These are phyloP conservation scores for Neopipo cinnamomea DNA, from an alignment of 2,113 vertebrate genomes.

Conservation along the genomic window DNA sequence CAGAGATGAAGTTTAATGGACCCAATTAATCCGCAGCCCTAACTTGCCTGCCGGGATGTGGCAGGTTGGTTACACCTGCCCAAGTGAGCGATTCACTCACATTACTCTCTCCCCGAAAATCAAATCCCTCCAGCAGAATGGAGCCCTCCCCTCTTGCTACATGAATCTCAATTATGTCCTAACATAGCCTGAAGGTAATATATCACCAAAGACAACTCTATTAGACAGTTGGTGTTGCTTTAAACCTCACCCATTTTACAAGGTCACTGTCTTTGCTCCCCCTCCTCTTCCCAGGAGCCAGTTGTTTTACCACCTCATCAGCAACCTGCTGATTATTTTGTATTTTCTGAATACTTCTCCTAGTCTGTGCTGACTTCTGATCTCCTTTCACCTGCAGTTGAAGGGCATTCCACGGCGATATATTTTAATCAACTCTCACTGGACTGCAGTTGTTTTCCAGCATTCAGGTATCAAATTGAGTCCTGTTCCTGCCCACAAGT, in stretches of 20 bases:
- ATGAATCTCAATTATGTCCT: slow-evolving; percentile 16
- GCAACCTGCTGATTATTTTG: background rate
- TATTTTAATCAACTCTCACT: background rate
- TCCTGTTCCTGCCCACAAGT: background rate
- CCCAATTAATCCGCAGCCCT: background rate
- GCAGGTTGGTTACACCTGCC: background rate
- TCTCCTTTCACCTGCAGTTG: background rate
- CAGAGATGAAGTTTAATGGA: background rate
- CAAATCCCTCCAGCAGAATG: background rate
- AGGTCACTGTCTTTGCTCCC: background rate
- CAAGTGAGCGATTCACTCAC: background rate
- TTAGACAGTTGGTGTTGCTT: background rate
- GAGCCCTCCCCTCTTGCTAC: background rate
- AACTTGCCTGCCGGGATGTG: background rate
- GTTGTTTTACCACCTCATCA: background rate
- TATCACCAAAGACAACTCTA: background rate
- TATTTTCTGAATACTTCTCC: background rate
- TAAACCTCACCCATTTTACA: background rate
- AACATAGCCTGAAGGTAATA: background rate
- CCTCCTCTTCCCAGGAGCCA: background rate
- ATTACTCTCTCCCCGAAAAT: background rate
- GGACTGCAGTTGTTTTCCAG: background rate
- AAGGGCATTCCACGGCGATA: background rate
- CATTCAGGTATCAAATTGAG: background rate
- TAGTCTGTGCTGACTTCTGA: background rate